Evolutionary conservation across 2,113 vertebrate species (phyloP).

Genomic region (Antigone vipio): DNA sequence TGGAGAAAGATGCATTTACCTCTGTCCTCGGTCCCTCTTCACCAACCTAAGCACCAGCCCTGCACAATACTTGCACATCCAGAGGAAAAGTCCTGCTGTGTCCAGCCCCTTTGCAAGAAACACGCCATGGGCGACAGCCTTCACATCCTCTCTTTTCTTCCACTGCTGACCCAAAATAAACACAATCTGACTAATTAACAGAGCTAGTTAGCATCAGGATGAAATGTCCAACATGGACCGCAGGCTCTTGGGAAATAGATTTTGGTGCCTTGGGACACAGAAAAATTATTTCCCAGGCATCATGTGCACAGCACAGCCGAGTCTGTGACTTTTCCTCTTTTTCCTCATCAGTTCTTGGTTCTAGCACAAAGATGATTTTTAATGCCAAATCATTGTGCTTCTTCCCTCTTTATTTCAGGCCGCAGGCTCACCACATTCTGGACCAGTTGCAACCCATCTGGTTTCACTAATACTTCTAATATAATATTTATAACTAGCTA

Average conservation of each 20-base stretch:
- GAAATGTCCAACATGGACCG: background rate
- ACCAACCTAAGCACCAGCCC: background rate
- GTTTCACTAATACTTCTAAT: conserved; percentile 62
- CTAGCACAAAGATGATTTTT: conserved; percentile 25
- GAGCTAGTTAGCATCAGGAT: background rate
- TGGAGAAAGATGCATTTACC: background rate
- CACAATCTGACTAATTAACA: background rate
- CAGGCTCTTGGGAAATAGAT: background rate
- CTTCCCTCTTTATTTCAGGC: conserved; percentile 54
- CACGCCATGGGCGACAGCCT: fast-evolving
- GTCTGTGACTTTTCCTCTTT: conserved; percentile 39
- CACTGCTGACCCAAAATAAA: background rate
- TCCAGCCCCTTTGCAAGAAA: background rate
- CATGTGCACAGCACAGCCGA: background rate
- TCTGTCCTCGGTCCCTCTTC: background rate
- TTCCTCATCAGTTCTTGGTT: background rate
- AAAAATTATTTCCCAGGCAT: background rate
- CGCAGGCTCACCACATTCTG: conserved; percentile 54
- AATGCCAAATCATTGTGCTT: conserved; percentile 63
- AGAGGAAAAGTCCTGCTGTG: background rate
- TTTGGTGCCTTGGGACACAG: background rate
- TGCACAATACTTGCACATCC: background rate
- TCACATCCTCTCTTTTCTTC: background rate
- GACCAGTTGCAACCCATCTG: conserved; percentile 60
- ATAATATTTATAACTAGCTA: conserved; percentile 57